Percentiles rank a stretch among this genome's conserved stretches.
These are phyloP conservation scores for Alfaro cultratus DNA, from an alignment of 2,797 vertebrate genomes.

Conservation along the genomic window DNA sequence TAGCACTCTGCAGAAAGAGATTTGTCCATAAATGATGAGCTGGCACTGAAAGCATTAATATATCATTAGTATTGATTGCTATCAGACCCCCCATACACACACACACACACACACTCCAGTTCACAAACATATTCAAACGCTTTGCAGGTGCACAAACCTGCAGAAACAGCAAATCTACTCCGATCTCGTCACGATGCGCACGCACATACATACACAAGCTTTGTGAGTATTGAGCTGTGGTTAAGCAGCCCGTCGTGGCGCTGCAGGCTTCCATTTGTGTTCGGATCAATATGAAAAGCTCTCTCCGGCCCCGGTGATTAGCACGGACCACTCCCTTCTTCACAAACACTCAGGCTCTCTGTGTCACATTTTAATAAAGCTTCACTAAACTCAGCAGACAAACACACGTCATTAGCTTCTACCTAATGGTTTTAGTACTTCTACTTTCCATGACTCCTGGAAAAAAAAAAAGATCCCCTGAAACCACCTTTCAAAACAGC, in stretches of 20 bases:
- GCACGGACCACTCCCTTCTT: conserved; percentile 50
- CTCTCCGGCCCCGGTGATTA: conserved; percentile 52
- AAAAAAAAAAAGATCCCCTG: not conserved
- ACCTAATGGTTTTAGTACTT: not conserved
- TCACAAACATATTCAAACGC: conserved; percentile 31
- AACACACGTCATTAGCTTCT: not conserved
- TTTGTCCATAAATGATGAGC: conserved; percentile 81
- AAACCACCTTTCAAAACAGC: not conserved
- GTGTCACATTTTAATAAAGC: not conserved
- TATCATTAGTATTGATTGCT: conserved; percentile 93
- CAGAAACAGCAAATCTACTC: conserved; percentile 56
- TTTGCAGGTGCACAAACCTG: conserved; percentile 38
- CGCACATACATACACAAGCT: conserved; percentile 34
- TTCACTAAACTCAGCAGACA: not conserved
- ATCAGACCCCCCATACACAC: conserved; percentile 69
- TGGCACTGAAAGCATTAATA: conserved; percentile 91
- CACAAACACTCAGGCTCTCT: conserved; percentile 8
- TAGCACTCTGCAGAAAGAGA: conserved; percentile 55
- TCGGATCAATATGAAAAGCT: conserved; percentile 68
- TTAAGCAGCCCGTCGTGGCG: conserved; percentile 59
- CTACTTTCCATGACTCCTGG: not conserved
- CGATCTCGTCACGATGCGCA: conserved; percentile 18
- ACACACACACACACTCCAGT: conserved; percentile 22
- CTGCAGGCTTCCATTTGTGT: conserved; percentile 65
- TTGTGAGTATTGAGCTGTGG: conserved; percentile 72